phyloP scores from a whole-genome alignment of 2,113 vertebrate genomes.

The Actenoides lindsayi region DNA sequence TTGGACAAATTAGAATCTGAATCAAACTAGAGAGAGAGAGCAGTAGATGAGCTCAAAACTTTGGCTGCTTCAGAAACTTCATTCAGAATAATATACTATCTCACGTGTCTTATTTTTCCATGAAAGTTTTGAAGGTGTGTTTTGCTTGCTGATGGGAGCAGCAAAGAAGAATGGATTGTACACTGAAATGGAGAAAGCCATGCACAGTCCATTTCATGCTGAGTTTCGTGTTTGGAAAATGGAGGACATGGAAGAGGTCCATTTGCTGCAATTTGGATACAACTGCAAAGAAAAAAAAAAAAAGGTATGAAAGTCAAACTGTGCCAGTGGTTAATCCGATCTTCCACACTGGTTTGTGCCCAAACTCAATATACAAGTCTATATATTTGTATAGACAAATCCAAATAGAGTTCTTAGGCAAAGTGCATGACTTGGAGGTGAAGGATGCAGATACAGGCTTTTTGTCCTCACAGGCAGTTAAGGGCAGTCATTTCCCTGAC shows the following conservation, averaged over 20 bases:
- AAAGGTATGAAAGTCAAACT: not conserved
- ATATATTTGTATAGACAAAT: not conserved
- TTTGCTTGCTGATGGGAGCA: not conserved
- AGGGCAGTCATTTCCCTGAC: not conserved
- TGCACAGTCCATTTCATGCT: fast-evolving
- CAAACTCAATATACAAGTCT: not conserved
- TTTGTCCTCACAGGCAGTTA: not conserved
- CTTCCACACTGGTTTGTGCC: not conserved
- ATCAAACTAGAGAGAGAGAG: slow-evolving; percentile 65
- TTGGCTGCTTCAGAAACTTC: slow-evolving; percentile 60
- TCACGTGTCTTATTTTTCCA: not conserved
- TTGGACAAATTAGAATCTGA: slow-evolving; percentile 77
- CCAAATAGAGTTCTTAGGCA: not conserved
- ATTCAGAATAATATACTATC: slow-evolving; percentile 58
- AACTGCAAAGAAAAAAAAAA: not conserved
- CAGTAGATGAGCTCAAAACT: slow-evolving; percentile 69
- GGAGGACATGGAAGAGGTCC: not conserved
- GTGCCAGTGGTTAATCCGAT: not conserved
- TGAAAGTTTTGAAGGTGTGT: not conserved
- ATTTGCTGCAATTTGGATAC: not conserved
- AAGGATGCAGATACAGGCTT: not conserved
- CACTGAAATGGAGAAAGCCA: not conserved
- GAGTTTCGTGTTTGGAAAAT: not conserved
- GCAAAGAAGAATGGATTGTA: not conserved
- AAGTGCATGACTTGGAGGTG: not conserved